Evolutionary conservation across 1,140 invertebrate genomes (phyloP), one percentile per base, ranked within the genome.

Genomic region (Cataglyphis hispanica): DNA sequence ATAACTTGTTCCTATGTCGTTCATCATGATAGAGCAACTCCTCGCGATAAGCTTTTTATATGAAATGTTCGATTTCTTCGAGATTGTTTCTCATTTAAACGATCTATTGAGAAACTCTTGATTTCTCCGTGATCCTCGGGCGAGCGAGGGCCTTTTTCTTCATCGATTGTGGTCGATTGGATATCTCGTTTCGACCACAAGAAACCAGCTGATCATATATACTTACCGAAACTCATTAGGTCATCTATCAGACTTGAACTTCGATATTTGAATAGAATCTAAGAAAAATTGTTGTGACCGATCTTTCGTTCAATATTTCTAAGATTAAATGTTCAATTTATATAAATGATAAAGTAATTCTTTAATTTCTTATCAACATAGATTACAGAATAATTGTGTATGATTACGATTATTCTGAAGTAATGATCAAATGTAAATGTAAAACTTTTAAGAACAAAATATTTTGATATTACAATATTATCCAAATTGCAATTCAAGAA

Each of bases 101-200:
- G 67, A 8, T 72, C 40, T 83, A 72, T 74, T 61, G 78, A 74
- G 56, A 83, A 83, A 83, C 67, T 60, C 78, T 43, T 72, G 78
- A 81, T 81, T 72, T 74, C 53, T 72, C n/a, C 37, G 50, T 70
- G 34, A 70, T 81, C 19, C 50, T 13, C 37, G 27, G 37, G 40
- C 67, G 34, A 61, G 53, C 25, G 53, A 83, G 50, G 37, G 46
- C 40, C 78, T 83, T 83, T 83, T 81, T 83, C 56, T 13, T 81
- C 53, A 27, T n/a, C 66, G 66, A 60, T 60, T 83, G 27, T 53
- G 53, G 37, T 74, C 60, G 53, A 72, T 83, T 74, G 37, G 40
- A 43, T 74, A 74, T 27, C 67, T 72, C 37, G 11, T 74, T 50
- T 74, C 67, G 56, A 83, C 56, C 70, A 27, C 67, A 74, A 83